phyloP scores from a whole-genome alignment of 2,113 vertebrate genomes.

The Taxidea taxus region DNA sequence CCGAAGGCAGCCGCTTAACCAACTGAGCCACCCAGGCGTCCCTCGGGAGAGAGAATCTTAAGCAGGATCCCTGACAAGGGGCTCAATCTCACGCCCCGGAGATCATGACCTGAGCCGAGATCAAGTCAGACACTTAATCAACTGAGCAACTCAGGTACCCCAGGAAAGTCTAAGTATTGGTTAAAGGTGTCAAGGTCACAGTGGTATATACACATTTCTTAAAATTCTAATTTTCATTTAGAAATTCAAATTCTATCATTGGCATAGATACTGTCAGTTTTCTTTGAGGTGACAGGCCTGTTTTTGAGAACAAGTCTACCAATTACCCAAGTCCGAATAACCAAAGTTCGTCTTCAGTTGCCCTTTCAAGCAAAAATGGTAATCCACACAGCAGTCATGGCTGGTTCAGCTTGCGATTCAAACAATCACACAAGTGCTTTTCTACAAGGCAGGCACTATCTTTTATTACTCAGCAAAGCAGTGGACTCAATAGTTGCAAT shows the following conservation, averaged over 20 bases:
- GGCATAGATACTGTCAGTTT: not conserved
- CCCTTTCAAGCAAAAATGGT: not conserved
- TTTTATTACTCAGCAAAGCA: not conserved
- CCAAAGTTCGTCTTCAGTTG: not conserved
- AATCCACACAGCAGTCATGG: not conserved
- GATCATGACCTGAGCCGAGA: not conserved
- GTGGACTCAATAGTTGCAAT: not conserved
- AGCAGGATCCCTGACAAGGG: not conserved
- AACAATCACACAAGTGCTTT: not conserved
- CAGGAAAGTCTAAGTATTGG: not conserved
- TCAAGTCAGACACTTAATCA: not conserved
- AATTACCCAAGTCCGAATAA: not conserved
- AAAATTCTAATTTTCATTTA: slow-evolving; percentile 27
- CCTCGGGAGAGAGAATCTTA: not conserved
- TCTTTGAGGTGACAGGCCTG: not conserved
- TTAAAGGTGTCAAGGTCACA: not conserved
- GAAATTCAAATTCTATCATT: not conserved
- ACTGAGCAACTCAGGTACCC: not conserved
- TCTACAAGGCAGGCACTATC: not conserved
- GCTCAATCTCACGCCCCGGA: not conserved
- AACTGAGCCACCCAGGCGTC: too few species aligned
- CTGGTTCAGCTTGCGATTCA: not conserved
- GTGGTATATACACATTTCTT: not conserved
- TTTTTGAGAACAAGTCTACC: not conserved
- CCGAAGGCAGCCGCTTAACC: too few species aligned